These are phyloP conservation scores for Muscicapa striata DNA, from an alignment of 2,797 vertebrate genomes.

Conservation along the genomic window DNA sequence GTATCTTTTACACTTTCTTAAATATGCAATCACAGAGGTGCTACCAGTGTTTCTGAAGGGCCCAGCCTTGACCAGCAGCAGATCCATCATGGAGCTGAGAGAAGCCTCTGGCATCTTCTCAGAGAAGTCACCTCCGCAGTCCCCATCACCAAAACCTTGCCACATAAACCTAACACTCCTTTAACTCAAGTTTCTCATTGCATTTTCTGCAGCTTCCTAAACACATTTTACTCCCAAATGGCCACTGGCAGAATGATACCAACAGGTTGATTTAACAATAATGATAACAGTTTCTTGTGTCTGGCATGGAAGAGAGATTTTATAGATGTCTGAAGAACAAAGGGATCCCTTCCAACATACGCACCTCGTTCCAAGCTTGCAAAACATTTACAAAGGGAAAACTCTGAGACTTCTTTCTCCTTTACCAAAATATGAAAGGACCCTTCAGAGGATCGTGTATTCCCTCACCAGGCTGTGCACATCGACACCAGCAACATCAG, in stretches of 20 bases:
- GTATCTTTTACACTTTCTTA: not conserved
- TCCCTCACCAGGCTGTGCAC: constrained; percentile 70
- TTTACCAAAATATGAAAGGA: constrained; percentile 58
- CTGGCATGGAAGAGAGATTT: not conserved
- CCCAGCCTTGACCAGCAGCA: not conserved
- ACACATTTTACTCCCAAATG: not conserved
- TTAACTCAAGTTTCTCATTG: not conserved
- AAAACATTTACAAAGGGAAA: not conserved
- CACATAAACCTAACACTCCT: not conserved
- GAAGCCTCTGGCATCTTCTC: not conserved
- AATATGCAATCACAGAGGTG: not conserved
- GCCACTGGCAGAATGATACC: not conserved
- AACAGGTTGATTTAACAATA: not conserved
- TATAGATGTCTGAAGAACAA: not conserved
- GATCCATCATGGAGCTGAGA: not conserved
- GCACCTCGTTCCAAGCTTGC: not conserved
- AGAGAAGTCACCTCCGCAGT: not conserved
- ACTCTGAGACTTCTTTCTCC: not conserved
- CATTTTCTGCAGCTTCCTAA: not conserved
- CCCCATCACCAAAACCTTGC: not conserved
- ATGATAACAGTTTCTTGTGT: not conserved
- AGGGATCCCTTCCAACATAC: not conserved
- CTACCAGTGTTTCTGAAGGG: not conserved
- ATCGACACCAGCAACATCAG: constrained; percentile 83
- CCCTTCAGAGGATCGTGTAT: constrained; percentile 87